Percentiles rank a stretch among this genome's conserved stretches.
These are phyloP conservation scores for Rhopalosiphum padi DNA, from an alignment of 1,140 invertebrate species.

Conservation along the genomic window DNA sequence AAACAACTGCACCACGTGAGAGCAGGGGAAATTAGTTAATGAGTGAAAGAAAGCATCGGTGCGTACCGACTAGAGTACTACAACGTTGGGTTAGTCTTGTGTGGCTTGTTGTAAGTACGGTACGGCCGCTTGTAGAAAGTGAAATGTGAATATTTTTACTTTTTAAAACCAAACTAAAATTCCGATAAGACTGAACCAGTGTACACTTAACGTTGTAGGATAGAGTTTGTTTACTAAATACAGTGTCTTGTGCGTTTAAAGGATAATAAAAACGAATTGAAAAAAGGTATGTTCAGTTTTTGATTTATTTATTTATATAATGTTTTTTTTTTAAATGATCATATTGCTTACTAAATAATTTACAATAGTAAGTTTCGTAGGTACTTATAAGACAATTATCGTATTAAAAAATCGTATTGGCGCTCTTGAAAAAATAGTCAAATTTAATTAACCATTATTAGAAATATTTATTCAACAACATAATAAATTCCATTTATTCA, in stretches of 20 bases:
- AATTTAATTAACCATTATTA: background rate
- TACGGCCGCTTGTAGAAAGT: conserved; percentile 41
- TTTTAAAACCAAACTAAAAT: conserved; percentile 13
- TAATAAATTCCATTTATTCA: background rate
- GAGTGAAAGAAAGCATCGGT: conserved; percentile 55
- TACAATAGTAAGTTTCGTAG: background rate
- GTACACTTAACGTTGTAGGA: background rate
- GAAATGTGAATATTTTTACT: conserved; percentile 53
- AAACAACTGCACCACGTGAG: background rate
- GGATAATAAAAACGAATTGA: background rate
- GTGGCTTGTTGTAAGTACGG: conserved; percentile 43
- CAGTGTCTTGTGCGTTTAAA: background rate
- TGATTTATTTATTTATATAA: background rate
- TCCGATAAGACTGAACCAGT: conserved; percentile 27
- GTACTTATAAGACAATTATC: background rate
- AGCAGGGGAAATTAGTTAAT: conserved; percentile 55
- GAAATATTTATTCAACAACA: background rate
- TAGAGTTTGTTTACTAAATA: background rate
- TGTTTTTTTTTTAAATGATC: background rate
- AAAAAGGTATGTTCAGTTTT: background rate
- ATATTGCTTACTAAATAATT: background rate
- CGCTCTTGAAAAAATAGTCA: background rate
- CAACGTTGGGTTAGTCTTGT: conserved; percentile 46
- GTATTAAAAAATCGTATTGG: background rate
- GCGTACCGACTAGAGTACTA: conserved; percentile 24